Conservation (phyloP, 2,113 vertebrate species). For the Eretmochelys imbricata region DNA sequence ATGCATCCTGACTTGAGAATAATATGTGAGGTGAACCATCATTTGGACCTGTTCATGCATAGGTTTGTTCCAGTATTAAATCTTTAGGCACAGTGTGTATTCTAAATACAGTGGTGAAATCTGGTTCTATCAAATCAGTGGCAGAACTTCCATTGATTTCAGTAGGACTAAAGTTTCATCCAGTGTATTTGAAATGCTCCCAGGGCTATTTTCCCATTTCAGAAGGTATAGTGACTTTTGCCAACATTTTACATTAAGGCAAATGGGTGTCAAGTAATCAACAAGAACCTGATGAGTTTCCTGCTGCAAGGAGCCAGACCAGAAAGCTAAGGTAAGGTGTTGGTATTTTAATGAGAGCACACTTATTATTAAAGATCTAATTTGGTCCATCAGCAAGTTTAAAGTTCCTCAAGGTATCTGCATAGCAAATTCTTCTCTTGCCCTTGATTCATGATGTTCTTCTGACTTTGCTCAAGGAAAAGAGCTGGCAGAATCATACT, state of each 20-base stretch:
- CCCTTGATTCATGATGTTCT: constrained; percentile 15
- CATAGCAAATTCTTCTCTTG: constrained; percentile 10
- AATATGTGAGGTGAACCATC: neutral
- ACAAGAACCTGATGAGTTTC: neutral
- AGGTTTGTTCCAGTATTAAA: neutral
- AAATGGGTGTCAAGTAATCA: neutral
- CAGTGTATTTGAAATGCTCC: neutral
- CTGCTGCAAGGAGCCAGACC: neutral
- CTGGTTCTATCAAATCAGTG: accelerated
- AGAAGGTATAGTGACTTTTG: neutral
- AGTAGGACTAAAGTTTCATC: neutral
- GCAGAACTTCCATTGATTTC: neutral
- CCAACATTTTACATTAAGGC: neutral
- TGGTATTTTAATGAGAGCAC: neutral
- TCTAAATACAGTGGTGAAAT: neutral
- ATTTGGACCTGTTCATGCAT: neutral
- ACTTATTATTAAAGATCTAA: neutral
- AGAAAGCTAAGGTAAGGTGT: neutral
- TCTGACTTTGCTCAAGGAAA: constrained; percentile 20
- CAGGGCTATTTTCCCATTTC: neutral
- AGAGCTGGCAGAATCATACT: neutral
- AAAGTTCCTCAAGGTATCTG: neutral
- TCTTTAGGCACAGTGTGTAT: neutral
- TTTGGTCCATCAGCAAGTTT: constrained; percentile 8
- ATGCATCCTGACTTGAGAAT: neutral